phyloP scores from a whole-genome alignment of 2,113 vertebrate genomes.

The Amblyornis subalaris region DNA sequence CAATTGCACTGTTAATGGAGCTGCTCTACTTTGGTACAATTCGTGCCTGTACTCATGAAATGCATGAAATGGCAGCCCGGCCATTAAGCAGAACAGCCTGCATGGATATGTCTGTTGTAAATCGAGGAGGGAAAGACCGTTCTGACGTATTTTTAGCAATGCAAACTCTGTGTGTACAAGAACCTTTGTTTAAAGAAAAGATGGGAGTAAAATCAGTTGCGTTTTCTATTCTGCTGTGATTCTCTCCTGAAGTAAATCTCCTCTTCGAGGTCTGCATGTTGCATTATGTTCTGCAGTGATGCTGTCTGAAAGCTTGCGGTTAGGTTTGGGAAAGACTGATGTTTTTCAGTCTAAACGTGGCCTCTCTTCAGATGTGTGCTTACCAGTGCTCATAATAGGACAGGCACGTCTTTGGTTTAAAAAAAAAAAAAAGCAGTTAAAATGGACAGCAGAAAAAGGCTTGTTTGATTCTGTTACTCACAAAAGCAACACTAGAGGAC shows the following conservation, averaged over 20 bases:
- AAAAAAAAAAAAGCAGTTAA: neutral
- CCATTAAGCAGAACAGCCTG: neutral
- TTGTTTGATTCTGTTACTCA: neutral
- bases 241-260: neutral
- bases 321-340: neutral
- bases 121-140: neutral
- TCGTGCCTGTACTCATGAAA: neutral
- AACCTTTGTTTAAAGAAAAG: neutral
- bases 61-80: neutral
- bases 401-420: neutral
- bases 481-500: neutral
- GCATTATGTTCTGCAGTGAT: neutral
- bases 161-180: fast-evolving
- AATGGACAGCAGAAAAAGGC: neutral
- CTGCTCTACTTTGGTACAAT: neutral
- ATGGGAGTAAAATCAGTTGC: neutral
- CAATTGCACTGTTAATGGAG: neutral
- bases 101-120: neutral
- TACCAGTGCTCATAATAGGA: neutral
- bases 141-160: neutral
- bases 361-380: neutral
- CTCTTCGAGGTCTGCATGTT: neutral
- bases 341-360: neutral
- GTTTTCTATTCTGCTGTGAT: fast-evolving
- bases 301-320: neutral